Evolutionary conservation across 2,888 invertebrate species (phyloP).

Genomic region (Drosophila flavopinicola): DNA sequence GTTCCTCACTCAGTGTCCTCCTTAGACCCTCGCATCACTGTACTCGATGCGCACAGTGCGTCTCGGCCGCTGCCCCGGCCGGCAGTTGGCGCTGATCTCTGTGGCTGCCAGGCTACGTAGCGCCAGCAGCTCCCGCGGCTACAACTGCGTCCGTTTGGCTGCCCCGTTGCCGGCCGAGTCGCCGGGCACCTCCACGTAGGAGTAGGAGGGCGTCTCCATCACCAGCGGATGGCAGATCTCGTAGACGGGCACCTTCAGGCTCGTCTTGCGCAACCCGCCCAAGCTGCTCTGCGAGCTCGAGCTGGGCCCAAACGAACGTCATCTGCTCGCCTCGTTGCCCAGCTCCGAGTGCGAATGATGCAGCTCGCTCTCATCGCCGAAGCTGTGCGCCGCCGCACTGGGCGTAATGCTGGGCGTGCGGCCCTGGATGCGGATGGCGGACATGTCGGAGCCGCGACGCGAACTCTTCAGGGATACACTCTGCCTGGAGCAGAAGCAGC

Average conservation of each 20-base stretch:
- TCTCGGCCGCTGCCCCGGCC: conserved; percentile 60
- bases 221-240: conserved; percentile 85
- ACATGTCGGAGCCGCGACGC: conserved; percentile 86
- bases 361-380: conserved; percentile 86
- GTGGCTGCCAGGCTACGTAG: conserved; percentile 51
- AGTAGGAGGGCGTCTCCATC: conserved; percentile 83
- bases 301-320: conserved; percentile 85
- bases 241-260: conserved; percentile 83
- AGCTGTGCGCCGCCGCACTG: conserved; percentile 85
- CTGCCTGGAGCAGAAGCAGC: conserved; percentile 89
- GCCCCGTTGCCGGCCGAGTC: conserved; percentile 30
- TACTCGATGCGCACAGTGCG: conserved; percentile 73
- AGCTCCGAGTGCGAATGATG: conserved; percentile 82
- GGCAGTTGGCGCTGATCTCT: conserved; percentile 38
- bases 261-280: conserved; percentile 82
- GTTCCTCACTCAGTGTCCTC: not conserved
- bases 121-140: conserved; percentile 69
- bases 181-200: conserved; percentile 68
- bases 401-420: conserved; percentile 86
- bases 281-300: conserved; percentile 82
- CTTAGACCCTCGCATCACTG: conserved; percentile 65
- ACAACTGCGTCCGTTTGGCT: conserved; percentile 75
- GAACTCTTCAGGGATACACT: conserved; percentile 84
- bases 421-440: conserved; percentile 85
- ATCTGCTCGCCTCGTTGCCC: conserved; percentile 85